These are phyloP conservation scores for Poecilia velifera DNA, from an alignment of 2,797 vertebrate genomes.

Conservation along the genomic window DNA sequence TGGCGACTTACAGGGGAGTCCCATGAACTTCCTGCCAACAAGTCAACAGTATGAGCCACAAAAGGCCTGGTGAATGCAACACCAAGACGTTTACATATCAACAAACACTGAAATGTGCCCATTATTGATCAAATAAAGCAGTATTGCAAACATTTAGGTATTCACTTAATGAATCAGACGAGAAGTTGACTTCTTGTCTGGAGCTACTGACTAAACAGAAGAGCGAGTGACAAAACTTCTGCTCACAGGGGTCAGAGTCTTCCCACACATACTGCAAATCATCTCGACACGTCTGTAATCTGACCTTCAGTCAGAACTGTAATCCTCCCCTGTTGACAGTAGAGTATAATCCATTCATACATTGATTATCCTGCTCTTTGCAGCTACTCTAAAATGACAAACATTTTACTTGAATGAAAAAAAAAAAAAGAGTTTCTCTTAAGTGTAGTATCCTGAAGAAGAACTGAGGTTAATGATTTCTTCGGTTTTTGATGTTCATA, in stretches of 20 bases:
- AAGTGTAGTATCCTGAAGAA: neutral
- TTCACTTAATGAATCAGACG: neutral
- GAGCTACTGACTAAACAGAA: neutral
- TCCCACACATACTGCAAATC: slow-evolving; percentile 8
- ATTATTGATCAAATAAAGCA: neutral
- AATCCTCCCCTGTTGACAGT: slow-evolving; percentile 45
- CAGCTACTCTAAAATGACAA: slow-evolving; percentile 6
- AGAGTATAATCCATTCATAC: slow-evolving; percentile 37
- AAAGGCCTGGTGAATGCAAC: neutral
- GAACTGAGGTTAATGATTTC: neutral
- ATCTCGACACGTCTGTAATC: slow-evolving; percentile 41
- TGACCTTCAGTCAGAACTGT: slow-evolving; percentile 31
- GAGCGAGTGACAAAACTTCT: neutral
- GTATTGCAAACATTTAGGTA: neutral
- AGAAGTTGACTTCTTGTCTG: neutral
- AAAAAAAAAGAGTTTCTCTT: neutral
- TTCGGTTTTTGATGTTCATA: neutral
- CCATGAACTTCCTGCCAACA: slow-evolving; percentile 51
- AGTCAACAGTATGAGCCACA: slow-evolving; percentile 18
- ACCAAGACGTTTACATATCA: neutral
- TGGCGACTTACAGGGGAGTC: slow-evolving; percentile 57
- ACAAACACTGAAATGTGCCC: neutral
- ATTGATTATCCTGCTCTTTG: slow-evolving; percentile 42
- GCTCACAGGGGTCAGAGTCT: slow-evolving; percentile 12
- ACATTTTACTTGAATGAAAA: neutral